Evolutionary conservation across 1,140 invertebrate species (phyloP), one percentile per base, ranked within the genome.

Genomic region (Drosophila repletoides): DNA sequence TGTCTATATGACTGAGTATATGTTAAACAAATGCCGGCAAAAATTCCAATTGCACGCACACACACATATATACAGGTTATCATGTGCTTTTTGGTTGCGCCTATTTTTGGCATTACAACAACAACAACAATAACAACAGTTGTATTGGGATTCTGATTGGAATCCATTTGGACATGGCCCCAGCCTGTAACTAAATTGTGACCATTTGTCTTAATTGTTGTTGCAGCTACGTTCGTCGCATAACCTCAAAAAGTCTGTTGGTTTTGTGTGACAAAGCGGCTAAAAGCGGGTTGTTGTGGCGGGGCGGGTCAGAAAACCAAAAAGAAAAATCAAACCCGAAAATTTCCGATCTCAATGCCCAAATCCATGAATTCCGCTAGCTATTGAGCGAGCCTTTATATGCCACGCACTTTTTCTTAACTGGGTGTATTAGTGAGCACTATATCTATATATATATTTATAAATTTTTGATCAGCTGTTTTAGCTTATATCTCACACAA

Each of bases 221-320:
- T 68, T 60, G n/a, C 9, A 19, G 12, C 36, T 28, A 7, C 31
- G 36, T 17, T 38, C 14, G 60, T 53, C 24, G 46, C 79, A 84
- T 84, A 84, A 84, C 79, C 79, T 84, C 79, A 81, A 81, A 83
- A 22, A n/a, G n/a, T n/a, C 48, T 46, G 28, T 22, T 5, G 22
- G 26, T 41, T 66, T 40, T 43, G 5, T 41, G 19, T 21, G 52
- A 46, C 52, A 43, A 36, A 31, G n/a, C 43, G 28, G 38, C 22
- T 22, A 45, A 46, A 12, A 5, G 9, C 45, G 26, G 26, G 45
- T 48, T 48, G 36, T n/a, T n/a, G 7, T 15, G 36, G 36, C 36
- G 14, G 36, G n/a, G n/a, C n/a, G n/a, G n/a, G n/a, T n/a, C n/a
- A n/a, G n/a, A n/a, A n/a, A n/a, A n/a, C n/a, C n/a, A n/a, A n/a